Base-by-base conservation (phyloP, 2,888 invertebrate species). In the Drosophila imparisetae region DNA sequence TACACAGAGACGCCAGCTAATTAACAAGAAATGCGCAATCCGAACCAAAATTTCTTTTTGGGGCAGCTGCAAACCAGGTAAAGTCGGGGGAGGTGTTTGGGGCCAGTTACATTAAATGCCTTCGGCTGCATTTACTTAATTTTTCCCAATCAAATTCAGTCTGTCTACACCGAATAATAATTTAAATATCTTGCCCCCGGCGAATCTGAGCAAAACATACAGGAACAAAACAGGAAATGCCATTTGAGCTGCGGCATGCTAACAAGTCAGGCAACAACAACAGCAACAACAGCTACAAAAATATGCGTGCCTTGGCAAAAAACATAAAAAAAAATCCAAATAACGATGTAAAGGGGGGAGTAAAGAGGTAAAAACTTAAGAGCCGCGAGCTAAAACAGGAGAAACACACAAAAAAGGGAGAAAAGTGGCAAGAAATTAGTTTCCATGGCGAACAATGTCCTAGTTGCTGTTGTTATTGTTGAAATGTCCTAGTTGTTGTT, bases 1-100 rank as follows among this genome's bases (percentile, higher is more conserved):
- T 78, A 77, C 86, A 78, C 86, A 83, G 84, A 86, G 84, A 88
- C 82, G 82, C 86, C 79, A 77, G 77, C 86, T 88, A 86, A 88
- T 86, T 86, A 86, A 86, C 78, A 75, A 79, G 89, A 84, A 88
- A 82, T 76, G 71, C 73, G 48, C 62, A 55, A 73, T 70, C 60
- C 48, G 58, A 21, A 15, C n/a, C 40, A 8, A n/a, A 13, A 4
- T 24, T 21, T 8, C 30, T 30, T 40, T 57, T 29, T 10, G 29
- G 11, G 21, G 6, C 8, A 21, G 54, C 4, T 34, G 32, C 29
- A 15, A 5, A 2, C 15, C 21, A 57, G 57, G 57, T 57, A 30
- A 38, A 58, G 49, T 48, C 58, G 54, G 10, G 58, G 49, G 40
- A 48, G n/a, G 48, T 49, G 45, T 27, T 55, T 49, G 40, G 36